Base-by-base conservation (phyloP, 2,888 invertebrate species). In the Hedya salicella region DNA sequence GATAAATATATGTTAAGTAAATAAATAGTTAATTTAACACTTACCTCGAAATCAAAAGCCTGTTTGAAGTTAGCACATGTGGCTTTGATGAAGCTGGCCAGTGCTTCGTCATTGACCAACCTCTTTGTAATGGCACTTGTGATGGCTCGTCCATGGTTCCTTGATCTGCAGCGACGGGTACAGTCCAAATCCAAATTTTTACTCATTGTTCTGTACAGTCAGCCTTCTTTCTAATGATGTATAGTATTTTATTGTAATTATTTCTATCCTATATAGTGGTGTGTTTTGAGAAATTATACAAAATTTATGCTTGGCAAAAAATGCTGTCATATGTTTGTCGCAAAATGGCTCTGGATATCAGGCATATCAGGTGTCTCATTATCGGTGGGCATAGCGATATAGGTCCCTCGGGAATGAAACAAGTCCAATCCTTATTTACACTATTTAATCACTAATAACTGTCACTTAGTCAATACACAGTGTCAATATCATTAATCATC, bases 121-220 rank as follows among this genome's bases (percentile, higher is more conserved):
- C 95, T 91, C 80, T 95, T 95, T 0, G 95, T 95, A 53, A 95
- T 90, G 6, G 95, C 94, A 70, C 94, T 92, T 0, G 94, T 94
- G n/a, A 96, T 88, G 30, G 89, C 85, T 69, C 93, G 91, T 21
- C 94, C 94, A 73, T 94, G 94, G 57, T 83, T 82, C 30, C 89
- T 83, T 46, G 95, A 95, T 72, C 82, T 90, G 75, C 95, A 95
- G 70, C 93, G 91, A 42, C 82, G 85, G 0, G 94, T 95, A 81
- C 95, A 95, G 70, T 94, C 94, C 44, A 86, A 80, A 53, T 93
- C 93, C 44, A 75, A 83, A 68, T 76, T 75, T 72, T 87, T 91
- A 85, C 84, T 92, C 92, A 93, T 93, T 62, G 1, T 65, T n/a
- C n/a, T n/a, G n/a, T n/a, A n/a, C n/a, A n/a, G n/a, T n/a, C n/a